phyloP scores from a whole-genome alignment of 2,113 vertebrate species.

The Saccopteryx bilineata region DNA sequence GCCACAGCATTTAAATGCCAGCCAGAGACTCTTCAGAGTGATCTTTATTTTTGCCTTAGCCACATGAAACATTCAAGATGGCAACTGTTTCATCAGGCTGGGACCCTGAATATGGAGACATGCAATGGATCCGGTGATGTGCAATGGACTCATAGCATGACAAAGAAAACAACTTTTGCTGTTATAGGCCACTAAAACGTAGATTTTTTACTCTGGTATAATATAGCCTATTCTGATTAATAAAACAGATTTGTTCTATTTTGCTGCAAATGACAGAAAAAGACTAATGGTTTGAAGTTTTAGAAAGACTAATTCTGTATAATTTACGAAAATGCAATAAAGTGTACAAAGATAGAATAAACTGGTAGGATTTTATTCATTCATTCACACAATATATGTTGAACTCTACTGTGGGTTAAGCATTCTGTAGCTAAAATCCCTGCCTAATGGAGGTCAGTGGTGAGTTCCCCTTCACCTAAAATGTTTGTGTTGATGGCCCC shows the following conservation, averaged over 20 bases:
- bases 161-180: neutral
- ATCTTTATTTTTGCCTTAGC: neutral
- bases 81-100: neutral
- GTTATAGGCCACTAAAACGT: neutral
- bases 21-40: neutral
- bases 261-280: slow-evolving; percentile 42
- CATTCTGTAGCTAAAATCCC: neutral
- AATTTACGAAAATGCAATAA: neutral
- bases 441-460: neutral
- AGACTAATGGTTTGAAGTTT: neutral
- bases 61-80: neutral
- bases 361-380: neutral
- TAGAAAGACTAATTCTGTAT: neutral
- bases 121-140: neutral
- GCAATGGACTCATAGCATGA: neutral
- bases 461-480: neutral
- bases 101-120: neutral
- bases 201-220: neutral
- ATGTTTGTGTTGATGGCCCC: neutral
- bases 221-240: neutral
- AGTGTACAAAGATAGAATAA: neutral
- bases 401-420: neutral
- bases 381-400: neutral
- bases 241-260: neutral
- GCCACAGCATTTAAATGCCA: neutral